phyloP scores from a whole-genome alignment of 2,113 vertebrate species.

The Catharus minimus region DNA sequence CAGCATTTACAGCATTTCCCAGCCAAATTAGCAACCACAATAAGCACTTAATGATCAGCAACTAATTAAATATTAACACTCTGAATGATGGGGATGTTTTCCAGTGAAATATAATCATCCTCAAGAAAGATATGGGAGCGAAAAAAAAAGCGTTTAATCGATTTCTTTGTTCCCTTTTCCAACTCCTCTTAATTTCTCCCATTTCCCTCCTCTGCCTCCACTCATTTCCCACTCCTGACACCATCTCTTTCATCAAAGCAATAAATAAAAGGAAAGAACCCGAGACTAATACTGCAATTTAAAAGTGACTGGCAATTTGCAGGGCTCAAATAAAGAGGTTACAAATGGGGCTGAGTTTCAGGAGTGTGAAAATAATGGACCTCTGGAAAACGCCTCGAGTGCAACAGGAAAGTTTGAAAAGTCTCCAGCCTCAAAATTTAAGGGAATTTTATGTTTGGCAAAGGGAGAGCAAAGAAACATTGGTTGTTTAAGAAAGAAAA shows the following conservation, averaged over 20 bases:
- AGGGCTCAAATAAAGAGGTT: not conserved
- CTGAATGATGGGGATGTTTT: not conserved
- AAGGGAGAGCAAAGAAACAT: not conserved
- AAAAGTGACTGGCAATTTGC: not conserved
- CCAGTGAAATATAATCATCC: not conserved
- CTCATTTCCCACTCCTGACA: conserved; percentile 5
- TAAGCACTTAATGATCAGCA: not conserved
- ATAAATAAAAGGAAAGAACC: not conserved
- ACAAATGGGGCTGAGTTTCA: not conserved
- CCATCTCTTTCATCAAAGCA: not conserved
- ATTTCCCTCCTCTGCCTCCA: conserved; percentile 15
- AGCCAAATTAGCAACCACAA: not conserved
- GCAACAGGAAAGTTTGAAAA: not conserved
- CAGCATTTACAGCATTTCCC: not conserved
- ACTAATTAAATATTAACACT: conserved; percentile 29
- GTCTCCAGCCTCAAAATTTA: not conserved
- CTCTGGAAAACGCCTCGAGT: not conserved
- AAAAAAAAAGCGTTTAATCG: not conserved
- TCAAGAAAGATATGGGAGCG: not conserved
- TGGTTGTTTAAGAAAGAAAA: not conserved
- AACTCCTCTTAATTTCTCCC: conserved; percentile 5
- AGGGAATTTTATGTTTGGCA: not conserved
- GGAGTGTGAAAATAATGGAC: not conserved
- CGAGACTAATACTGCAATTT: not conserved
- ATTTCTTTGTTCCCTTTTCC: conserved; percentile 16